phyloP scores from a whole-genome alignment of 2,888 invertebrate species.

The Archips crataeganus region DNA sequence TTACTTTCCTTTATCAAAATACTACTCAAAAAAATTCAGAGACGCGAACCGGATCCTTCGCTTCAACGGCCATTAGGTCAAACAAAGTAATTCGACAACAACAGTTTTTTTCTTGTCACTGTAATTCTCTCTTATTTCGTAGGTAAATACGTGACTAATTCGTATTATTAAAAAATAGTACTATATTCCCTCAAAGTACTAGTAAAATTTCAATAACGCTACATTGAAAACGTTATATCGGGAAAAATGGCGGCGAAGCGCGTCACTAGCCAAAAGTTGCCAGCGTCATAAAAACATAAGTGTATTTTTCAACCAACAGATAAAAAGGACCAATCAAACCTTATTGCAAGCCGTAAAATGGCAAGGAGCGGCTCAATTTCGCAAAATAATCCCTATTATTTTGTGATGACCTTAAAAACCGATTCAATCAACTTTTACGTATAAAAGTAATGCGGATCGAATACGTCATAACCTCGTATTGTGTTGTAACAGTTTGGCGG shows the following conservation, averaged over 20 bases:
- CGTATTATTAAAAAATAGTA: not conserved
- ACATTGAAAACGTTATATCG: not conserved
- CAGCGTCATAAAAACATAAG: constrained; percentile 28
- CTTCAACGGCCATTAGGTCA: too few relatives aligned
- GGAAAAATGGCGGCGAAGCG: constrained; percentile 7
- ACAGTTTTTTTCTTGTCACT: too few relatives aligned
- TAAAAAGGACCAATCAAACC: constrained; percentile 39
- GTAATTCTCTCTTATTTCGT: too few relatives aligned
- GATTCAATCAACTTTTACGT: constrained; percentile 37
- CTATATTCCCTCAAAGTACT: not conserved
- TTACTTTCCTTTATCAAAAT: too few relatives aligned
- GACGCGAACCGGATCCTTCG: too few relatives aligned
- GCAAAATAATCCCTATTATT: constrained; percentile 38
- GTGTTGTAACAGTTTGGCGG: constrained; percentile 27
- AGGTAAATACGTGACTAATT: too few relatives aligned
- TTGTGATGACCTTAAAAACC: constrained; percentile 36
- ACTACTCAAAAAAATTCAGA: too few relatives aligned
- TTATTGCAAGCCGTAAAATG: constrained; percentile 38
- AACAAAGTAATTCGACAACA: too few relatives aligned
- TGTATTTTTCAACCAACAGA: constrained; percentile 35
- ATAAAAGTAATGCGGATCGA: constrained; percentile 30
- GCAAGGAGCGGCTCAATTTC: constrained; percentile 16
- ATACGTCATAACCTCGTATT: constrained; percentile 40
- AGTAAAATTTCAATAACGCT: not conserved
- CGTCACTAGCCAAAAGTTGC: constrained; percentile 13